Conservation (phyloP, 2,113 vertebrate species). For the Chloropsis cyanopogon region DNA sequence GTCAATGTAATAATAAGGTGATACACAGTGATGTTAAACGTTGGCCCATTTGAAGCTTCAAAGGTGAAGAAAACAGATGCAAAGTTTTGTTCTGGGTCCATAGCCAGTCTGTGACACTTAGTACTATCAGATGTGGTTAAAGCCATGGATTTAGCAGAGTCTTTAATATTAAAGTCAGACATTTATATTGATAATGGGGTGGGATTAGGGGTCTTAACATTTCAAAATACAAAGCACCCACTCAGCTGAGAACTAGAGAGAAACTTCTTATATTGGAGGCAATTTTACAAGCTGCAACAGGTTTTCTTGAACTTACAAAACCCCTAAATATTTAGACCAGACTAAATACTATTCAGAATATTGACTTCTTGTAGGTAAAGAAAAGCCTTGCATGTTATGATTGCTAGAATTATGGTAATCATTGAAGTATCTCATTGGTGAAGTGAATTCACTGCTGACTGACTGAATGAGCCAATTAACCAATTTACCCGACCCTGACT, state of each 20-base stretch:
- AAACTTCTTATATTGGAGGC: neutral
- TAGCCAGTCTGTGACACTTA: neutral
- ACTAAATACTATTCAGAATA: neutral
- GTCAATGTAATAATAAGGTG: neutral
- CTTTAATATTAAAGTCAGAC: neutral
- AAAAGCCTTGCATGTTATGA: neutral
- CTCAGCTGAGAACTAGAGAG: neutral
- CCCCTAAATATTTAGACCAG: neutral
- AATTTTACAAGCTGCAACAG: neutral
- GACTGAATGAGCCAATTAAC: neutral
- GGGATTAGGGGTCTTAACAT: neutral
- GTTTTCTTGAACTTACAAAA: neutral
- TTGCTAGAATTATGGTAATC: neutral
- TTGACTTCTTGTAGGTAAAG: neutral
- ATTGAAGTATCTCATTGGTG: neutral
- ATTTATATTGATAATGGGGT: neutral
- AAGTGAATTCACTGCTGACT: neutral
- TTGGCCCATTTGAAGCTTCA: neutral
- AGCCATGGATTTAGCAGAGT: neutral
- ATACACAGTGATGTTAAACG: neutral
- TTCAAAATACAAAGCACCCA: neutral
- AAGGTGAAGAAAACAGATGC: neutral
- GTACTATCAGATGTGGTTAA: neutral
- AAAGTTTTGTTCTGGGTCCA: neutral
- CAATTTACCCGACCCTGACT: neutral